Evolutionary conservation across 2,113 vertebrate species (phyloP).

Genomic region (Mastomys coucha): DNA sequence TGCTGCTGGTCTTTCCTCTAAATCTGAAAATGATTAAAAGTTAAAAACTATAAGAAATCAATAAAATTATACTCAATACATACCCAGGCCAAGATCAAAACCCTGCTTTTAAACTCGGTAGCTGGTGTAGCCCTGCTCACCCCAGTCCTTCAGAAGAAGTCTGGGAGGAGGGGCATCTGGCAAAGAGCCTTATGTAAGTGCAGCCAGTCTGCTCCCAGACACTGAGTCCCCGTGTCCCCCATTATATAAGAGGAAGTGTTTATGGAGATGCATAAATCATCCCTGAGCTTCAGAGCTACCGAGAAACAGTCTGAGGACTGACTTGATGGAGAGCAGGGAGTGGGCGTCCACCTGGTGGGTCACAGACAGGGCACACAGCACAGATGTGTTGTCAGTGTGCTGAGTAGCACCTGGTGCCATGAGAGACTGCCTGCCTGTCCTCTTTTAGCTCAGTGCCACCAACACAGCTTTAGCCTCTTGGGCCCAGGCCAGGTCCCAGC

Average conservation of each 20-base stretch:
- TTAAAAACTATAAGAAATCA: not conserved
- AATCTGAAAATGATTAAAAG: not conserved
- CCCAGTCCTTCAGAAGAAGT: not conserved
- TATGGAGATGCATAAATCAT: not conserved
- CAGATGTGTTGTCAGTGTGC: not conserved
- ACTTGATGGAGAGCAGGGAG: not conserved
- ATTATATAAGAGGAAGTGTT: not conserved
- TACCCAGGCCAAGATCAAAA: not conserved
- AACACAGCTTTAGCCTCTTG: not conserved
- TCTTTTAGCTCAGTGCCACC: not conserved
- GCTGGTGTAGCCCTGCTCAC: not conserved
- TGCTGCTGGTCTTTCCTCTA: not conserved
- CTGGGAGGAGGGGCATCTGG: not conserved
- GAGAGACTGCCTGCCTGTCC: not conserved
- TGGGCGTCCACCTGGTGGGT: not conserved
- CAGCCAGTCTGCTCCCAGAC: not conserved
- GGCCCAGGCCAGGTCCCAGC: not conserved
- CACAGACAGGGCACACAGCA: not conserved
- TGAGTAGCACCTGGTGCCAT: not conserved
- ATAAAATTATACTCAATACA: not conserved
- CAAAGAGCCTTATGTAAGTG: not conserved
- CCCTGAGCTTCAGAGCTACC: not conserved
- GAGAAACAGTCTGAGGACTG: not conserved
- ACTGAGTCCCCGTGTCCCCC: not conserved
- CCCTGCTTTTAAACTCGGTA: not conserved